Percentiles rank a stretch among this genome's conserved stretches.
Evolutionary conservation across 2,888 invertebrate genomes (phyloP).

Genomic region (Drepanosiphum platanoidis): DNA sequence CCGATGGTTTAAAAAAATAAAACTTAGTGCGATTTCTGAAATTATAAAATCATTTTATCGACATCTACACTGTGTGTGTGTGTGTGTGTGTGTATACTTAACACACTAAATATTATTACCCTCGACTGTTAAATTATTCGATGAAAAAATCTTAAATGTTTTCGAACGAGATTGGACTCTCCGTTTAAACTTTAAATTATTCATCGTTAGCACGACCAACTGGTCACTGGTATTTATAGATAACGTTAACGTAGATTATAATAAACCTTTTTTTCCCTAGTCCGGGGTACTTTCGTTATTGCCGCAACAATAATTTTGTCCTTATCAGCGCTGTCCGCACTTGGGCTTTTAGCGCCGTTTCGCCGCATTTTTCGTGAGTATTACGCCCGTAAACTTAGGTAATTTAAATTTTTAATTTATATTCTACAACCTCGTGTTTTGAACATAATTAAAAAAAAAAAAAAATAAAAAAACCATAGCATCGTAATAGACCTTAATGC

Average conservation of each 20-base stretch:
- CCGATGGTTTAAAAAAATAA: no score
- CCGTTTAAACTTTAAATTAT: not conserved
- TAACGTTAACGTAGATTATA: slow-evolving; percentile 38
- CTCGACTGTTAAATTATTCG: not conserved
- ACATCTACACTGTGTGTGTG: no score
- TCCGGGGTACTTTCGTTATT: slow-evolving; percentile 24
- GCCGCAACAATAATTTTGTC: slow-evolving; percentile 57
- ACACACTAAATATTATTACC: not conserved
- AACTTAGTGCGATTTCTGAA: no score
- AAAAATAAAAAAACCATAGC: not conserved
- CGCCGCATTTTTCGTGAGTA: slow-evolving; percentile 44
- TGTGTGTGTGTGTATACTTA: no score
- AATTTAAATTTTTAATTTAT: slow-evolving; percentile 57
- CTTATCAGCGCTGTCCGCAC: slow-evolving; percentile 56
- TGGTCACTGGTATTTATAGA: slow-evolving; percentile 49
- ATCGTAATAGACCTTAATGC: slow-evolving; percentile 41
- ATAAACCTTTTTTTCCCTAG: slow-evolving; percentile 38
- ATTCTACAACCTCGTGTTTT: slow-evolving; percentile 6
- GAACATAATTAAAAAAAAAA: slow-evolving; percentile 47
- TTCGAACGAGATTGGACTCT: not conserved
- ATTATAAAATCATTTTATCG: no score
- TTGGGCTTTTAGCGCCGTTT: slow-evolving; percentile 46
- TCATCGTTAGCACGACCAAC: slow-evolving; percentile 1
- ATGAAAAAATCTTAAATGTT: slow-evolving; percentile 23
- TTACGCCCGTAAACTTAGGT: slow-evolving; percentile 46